phyloP scores from a whole-genome alignment of 2,888 invertebrate species.

The Agrypnus murinus region DNA sequence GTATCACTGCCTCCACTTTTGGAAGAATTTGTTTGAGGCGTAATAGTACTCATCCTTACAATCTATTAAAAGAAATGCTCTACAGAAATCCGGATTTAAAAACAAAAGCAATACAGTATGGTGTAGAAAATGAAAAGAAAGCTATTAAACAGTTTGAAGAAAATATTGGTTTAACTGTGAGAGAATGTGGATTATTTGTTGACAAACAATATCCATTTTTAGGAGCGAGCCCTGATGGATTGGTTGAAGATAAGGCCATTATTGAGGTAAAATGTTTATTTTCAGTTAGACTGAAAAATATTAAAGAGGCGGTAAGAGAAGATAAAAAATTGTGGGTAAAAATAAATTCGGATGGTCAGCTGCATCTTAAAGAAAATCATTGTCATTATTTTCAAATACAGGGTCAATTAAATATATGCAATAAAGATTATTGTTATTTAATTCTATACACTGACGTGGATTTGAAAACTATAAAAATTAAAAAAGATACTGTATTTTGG shows the following conservation, averaged over 20 bases:
- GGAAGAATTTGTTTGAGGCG: background rate
- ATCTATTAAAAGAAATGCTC: background rate
- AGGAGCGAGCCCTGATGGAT: constrained; percentile 1
- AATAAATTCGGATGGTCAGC: background rate
- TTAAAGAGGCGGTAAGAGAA: too few relatives aligned
- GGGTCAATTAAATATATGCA: background rate
- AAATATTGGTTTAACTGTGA: background rate
- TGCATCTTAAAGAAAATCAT: background rate
- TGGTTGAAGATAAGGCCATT: background rate
- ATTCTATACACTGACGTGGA: background rate
- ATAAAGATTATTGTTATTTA: background rate
- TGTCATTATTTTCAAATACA: background rate
- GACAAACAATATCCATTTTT: background rate
- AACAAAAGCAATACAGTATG: background rate
- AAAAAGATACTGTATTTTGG: background rate
- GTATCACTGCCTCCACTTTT: background rate
- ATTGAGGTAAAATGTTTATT: too few relatives aligned
- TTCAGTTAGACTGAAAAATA: too few relatives aligned
- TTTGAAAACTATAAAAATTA: background rate
- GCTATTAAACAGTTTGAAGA: background rate
- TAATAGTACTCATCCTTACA: background rate
- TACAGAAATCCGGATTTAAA: background rate
- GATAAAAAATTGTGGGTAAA: too few relatives aligned
- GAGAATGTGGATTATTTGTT: background rate
- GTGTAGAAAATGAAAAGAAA: background rate